These are phyloP conservation scores for Drosophila busckii DNA, from an alignment of 1,140 invertebrate genomes.

Conservation along the genomic window DNA sequence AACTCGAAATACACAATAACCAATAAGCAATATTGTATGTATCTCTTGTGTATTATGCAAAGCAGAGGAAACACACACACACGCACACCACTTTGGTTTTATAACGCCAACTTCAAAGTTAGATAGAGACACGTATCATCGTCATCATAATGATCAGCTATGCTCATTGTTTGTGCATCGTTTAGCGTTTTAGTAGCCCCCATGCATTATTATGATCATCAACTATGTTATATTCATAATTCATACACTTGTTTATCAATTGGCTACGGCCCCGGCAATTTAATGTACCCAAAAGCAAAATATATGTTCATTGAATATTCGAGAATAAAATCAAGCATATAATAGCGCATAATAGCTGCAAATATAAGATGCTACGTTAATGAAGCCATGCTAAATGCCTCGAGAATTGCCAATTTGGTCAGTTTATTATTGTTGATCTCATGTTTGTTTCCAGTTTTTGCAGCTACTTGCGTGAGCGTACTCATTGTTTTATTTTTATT, in stretches of 20 bases:
- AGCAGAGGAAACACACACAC: slow-evolving; percentile 64
- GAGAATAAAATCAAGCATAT: no score
- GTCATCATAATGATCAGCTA: no score
- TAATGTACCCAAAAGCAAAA: no score
- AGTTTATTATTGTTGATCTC: background rate
- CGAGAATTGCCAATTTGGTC: no score
- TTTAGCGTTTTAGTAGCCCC: slow-evolving; percentile 65
- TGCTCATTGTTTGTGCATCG: slow-evolving; percentile 35
- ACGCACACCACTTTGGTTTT: no score
- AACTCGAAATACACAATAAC: slow-evolving; percentile 40
- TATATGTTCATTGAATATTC: no score
- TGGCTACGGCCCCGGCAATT: slow-evolving; percentile 22
- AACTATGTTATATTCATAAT: slow-evolving; percentile 31
- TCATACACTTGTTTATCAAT: slow-evolving; percentile 37
- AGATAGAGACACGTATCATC: slow-evolving; percentile 21
- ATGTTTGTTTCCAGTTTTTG: slow-evolving; percentile 8
- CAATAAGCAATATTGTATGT: slow-evolving; percentile 16
- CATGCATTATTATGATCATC: slow-evolving; percentile 58
- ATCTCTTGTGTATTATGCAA: slow-evolving; percentile 54
- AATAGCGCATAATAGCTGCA: no score
- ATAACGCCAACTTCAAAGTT: slow-evolving; percentile 7
- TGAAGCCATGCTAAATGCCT: no score
- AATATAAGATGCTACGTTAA: no score
- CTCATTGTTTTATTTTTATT: slow-evolving; percentile 18
- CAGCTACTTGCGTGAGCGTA: slow-evolving; percentile 26